phyloP scores from a whole-genome alignment of 2,797 vertebrate species.

The Rhadinocentrus ornatus region DNA sequence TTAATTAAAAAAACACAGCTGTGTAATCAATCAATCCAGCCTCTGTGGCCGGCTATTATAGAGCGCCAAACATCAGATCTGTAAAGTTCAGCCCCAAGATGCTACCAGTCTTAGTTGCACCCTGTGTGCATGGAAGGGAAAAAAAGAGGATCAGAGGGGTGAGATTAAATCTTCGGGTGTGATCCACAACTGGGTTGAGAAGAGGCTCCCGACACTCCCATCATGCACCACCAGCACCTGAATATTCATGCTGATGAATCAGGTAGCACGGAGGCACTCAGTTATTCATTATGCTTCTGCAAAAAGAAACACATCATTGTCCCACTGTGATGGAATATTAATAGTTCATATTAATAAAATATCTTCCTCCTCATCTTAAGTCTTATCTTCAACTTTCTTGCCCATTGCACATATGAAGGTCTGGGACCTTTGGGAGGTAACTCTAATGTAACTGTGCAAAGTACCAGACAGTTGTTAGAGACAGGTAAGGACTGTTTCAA shows the following conservation, averaged over 20 bases:
- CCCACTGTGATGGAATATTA: constrained; percentile 85
- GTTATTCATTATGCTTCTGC: constrained; percentile 85
- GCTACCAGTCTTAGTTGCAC: constrained; percentile 23
- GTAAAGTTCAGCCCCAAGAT: constrained; percentile 54
- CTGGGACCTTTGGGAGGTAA: constrained; percentile 47
- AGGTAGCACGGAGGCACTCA: constrained; percentile 77
- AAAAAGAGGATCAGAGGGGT: constrained; percentile 39
- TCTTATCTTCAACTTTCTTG: constrained; percentile 68
- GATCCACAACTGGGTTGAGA: constrained; percentile 60
- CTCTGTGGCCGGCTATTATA: constrained; percentile 54
- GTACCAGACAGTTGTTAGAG: constrained; percentile 38
- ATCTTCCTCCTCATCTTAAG: constrained; percentile 73
- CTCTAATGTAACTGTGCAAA: constrained; percentile 38
- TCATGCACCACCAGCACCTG: constrained; percentile 67
- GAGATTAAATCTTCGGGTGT: constrained; percentile 61
- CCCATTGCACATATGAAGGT: constrained; percentile 49
- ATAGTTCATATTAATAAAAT: constrained; percentile 85
- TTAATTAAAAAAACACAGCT: constrained; percentile 77
- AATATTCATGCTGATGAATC: constrained; percentile 84
- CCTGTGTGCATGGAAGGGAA: constrained; percentile 23
- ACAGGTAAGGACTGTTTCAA: constrained; percentile 18
- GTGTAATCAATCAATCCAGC: constrained; percentile 74
- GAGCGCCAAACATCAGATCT: constrained; percentile 65
- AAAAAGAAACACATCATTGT: constrained; percentile 81
- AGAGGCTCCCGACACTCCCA: constrained; percentile 69